Conservation (phyloP, 2,888 invertebrate genomes). For the Platycheirus rosarum region DNA sequence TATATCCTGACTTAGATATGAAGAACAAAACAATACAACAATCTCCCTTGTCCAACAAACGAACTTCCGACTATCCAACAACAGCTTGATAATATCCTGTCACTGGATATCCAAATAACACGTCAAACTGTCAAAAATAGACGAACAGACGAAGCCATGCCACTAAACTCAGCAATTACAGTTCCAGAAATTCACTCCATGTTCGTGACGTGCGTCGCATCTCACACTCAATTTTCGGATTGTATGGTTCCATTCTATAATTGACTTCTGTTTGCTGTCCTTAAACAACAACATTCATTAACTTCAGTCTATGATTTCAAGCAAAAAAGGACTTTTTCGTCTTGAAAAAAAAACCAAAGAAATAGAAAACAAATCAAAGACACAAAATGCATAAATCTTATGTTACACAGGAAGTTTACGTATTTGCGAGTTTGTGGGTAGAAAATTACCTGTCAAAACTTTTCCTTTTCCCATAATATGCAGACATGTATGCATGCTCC, state of each 20-base stretch:
- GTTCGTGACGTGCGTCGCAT: neutral
- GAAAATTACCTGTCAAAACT: constrained; percentile 66
- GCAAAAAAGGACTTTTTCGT: neutral
- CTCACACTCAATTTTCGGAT: neutral
- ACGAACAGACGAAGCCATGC: constrained; percentile 31
- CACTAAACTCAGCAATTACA: constrained; percentile 23
- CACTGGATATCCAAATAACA: constrained; percentile 46
- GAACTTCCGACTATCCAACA: constrained; percentile 32
- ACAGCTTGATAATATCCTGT: constrained; percentile 48
- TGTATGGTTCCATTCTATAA: constrained; percentile 41
- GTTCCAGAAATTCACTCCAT: neutral
- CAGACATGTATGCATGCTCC: constrained; percentile 1
- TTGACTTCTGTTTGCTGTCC: constrained; percentile 42
- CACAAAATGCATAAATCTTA: constrained; percentile 14
- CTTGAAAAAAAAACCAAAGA: neutral
- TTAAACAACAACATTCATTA: constrained; percentile 13
- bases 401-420: too few species aligned
- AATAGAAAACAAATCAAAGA: neutral
- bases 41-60: neutral
- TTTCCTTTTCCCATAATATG: constrained; percentile 20
- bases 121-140: constrained; percentile 48
- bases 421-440: neutral
- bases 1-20: constrained; percentile 11
- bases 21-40: neutral
- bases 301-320: constrained; percentile 23